phyloP scores from a whole-genome alignment of 2,888 invertebrate species.

The Pyrocoelia pectoralis region DNA sequence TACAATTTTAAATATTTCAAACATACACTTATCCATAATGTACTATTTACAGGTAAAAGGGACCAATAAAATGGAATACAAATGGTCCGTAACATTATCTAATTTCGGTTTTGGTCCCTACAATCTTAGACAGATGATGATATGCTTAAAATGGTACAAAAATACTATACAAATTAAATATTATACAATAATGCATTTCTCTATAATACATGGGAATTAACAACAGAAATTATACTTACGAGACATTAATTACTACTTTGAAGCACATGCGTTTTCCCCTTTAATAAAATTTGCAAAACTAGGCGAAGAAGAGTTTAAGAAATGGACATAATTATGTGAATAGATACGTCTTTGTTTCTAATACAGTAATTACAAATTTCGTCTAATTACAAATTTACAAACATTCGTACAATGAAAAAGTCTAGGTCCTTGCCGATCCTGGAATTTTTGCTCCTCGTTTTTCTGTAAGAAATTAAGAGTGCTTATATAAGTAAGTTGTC shows the following conservation, averaged over 20 bases:
- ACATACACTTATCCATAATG: not conserved
- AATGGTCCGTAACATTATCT: not conserved
- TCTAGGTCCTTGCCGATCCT: not conserved
- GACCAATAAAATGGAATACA: not conserved
- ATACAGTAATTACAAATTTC: not conserved
- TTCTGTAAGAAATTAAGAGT: not conserved
- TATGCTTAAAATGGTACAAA: conserved; percentile 22
- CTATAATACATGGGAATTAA: conserved; percentile 18
- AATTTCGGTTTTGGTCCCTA: not conserved
- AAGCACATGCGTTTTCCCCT: conserved; percentile 39
- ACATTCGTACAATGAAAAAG: not conserved
- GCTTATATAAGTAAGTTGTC: no score
- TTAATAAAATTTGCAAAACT: not conserved
- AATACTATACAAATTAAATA: conserved; percentile 13
- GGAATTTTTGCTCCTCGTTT: not conserved
- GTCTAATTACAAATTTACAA: not conserved
- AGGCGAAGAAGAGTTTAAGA: no score
- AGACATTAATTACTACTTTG: conserved; percentile 2
- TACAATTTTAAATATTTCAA: not conserved
- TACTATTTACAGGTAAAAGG: not conserved
- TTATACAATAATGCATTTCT: conserved; percentile 1
- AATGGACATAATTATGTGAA: no score
- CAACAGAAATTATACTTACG: not conserved
- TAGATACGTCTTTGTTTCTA: no score
- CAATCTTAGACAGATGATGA: not conserved